These are phyloP conservation scores for Megaustenia siamemsis DNA, from an alignment of 2,888 invertebrate species.

Conservation along the genomic window DNA sequence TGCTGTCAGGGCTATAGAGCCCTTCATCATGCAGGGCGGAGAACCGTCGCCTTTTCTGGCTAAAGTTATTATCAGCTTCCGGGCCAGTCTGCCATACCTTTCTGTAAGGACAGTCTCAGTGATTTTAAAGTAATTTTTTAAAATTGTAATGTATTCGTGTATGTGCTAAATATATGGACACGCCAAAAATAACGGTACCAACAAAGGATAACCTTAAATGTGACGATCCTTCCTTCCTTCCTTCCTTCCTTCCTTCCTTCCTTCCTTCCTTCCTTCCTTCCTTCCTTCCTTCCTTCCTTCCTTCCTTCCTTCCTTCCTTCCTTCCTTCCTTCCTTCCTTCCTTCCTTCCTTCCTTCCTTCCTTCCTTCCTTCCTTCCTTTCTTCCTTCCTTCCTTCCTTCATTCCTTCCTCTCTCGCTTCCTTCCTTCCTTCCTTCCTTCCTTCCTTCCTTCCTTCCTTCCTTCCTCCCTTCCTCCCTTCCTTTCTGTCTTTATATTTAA, in stretches of 20 bases:
- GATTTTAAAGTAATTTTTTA: not conserved
- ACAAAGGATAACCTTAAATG: too few relatives aligned
- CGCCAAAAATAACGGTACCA: too few relatives aligned
- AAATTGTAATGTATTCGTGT: not conserved
- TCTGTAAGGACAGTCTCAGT: not conserved
- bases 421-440: too few relatives aligned
- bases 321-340: not conserved
- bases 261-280: too few relatives aligned
- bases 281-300: too few relatives aligned
- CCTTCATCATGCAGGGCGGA: not conserved
- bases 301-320: not conserved
- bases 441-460: too few relatives aligned
- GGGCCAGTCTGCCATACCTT: conserved; percentile 18
- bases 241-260: too few relatives aligned
- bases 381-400: not conserved
- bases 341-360: not conserved
- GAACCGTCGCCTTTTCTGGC: conserved; percentile 23
- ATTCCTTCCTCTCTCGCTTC: too few relatives aligned
- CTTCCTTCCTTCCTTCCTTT: not conserved
- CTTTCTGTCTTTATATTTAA: too few relatives aligned
- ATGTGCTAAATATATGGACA: too few relatives aligned
- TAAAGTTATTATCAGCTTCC: conserved; percentile 18
- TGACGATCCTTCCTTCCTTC: too few relatives aligned
- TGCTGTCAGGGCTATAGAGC: conserved; percentile 33
- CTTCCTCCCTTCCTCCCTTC: too few relatives aligned